Conservation (phyloP, 2,797 vertebrate species). For the Chiroxiphia lanceolata region DNA sequence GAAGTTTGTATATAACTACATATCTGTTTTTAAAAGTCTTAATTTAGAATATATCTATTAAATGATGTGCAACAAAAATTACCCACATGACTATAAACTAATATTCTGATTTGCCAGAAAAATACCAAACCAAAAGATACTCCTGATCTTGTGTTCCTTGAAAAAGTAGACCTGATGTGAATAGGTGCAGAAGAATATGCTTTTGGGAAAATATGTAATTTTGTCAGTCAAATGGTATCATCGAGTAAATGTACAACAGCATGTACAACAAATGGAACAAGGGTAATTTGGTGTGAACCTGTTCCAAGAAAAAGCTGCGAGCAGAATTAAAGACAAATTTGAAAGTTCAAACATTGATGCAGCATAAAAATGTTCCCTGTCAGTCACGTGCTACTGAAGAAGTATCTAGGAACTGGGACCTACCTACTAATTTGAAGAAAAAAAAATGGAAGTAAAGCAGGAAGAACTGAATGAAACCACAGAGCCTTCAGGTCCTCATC, state of each 20-base stretch:
- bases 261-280: rapidly evolving
- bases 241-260: rapidly evolving
- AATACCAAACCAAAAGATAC: neutral
- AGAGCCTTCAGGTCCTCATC: neutral
- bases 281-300: neutral
- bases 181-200: neutral
- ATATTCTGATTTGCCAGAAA: neutral
- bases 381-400: neutral
- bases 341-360: neutral
- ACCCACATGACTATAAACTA: neutral
- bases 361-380: neutral
- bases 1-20: neutral
- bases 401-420: neutral
- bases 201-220: neutral
- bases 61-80: neutral
- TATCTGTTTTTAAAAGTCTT: neutral
- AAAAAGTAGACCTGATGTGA: neutral
- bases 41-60: neutral
- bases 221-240: neutral
- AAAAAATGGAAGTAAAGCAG: neutral
- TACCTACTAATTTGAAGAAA: neutral
- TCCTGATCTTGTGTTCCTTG: neutral
- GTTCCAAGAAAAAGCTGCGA: neutral
- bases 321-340: neutral
- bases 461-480: neutral